These are phyloP conservation scores for Pyrrhia umbra DNA, from an alignment of 2,888 invertebrate species.

Conservation along the genomic window DNA sequence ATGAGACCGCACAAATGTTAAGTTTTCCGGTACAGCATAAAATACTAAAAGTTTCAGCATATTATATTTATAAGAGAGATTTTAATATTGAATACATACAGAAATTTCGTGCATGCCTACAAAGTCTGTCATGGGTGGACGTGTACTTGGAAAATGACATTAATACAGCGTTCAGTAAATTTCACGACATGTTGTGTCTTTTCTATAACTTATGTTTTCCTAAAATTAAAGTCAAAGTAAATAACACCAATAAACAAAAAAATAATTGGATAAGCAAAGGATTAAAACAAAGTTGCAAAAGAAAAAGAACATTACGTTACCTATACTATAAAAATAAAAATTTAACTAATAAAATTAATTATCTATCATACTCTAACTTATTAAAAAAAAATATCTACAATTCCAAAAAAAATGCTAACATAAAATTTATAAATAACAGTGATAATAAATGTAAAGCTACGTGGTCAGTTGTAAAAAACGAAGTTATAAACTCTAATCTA, in stretches of 20 bases:
- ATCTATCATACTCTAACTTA: background rate
- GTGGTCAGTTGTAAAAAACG: background rate
- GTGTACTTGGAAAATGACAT: background rate
- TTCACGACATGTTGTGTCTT: background rate
- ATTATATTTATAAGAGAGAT: too few relatives aligned
- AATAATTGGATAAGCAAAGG: constrained; percentile 4
- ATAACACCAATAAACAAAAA: background rate
- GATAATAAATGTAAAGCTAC: constrained; percentile 6
- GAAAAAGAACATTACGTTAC: background rate
- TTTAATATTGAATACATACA: too few relatives aligned
- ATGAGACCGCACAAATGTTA: too few relatives aligned
- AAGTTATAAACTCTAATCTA: background rate
- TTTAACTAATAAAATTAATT: background rate
- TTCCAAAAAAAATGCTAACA: background rate
- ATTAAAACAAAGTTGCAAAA: background rate
- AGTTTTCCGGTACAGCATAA: too few relatives aligned
- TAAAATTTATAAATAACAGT: background rate
- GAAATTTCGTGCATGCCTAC: too few relatives aligned
- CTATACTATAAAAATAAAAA: background rate
- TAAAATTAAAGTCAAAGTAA: background rate
- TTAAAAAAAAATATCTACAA: constrained; percentile 2
- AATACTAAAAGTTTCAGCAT: too few relatives aligned
- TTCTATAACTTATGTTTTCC: background rate
- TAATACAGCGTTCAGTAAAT: background rate
- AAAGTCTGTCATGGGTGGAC: too few relatives aligned